Conservation (phyloP, 37 sponge, comb jelly and placozoan genomes). For the Geodia barretti region DNA sequence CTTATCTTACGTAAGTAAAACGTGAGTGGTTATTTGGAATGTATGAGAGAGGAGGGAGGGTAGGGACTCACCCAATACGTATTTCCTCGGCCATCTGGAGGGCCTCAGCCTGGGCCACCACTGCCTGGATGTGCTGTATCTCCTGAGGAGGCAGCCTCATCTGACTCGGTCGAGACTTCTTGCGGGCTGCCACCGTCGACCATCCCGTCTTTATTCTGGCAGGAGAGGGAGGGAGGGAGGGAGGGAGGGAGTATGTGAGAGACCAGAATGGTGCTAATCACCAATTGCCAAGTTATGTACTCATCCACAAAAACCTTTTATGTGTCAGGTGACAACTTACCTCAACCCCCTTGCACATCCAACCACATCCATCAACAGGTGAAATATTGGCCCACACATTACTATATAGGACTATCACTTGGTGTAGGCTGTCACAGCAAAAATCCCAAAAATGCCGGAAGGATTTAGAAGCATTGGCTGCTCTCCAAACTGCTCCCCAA, state of each 20-base stretch:
- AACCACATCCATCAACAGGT: too few relatives aligned
- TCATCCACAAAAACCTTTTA: neutral
- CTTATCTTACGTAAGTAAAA: too few relatives aligned
- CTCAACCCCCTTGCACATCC: too few relatives aligned
- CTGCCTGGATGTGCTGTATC: slow-evolving; percentile 33
- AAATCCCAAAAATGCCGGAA: too few relatives aligned
- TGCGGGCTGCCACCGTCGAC: slow-evolving; percentile 41
- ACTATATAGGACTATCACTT: too few relatives aligned
- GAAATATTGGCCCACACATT: too few relatives aligned
- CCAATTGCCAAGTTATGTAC: neutral
- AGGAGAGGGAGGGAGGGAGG: neutral
- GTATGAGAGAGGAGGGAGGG: neutral
- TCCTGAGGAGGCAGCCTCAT: slow-evolving; percentile 22
- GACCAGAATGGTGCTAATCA: too few relatives aligned
- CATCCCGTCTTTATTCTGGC: slow-evolving; percentile 61
- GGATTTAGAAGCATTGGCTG: too few relatives aligned
- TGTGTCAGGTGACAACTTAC: too few relatives aligned
- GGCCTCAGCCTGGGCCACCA: slow-evolving; percentile 36
- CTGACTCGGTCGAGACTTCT: neutral
- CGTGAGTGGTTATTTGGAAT: neutral
- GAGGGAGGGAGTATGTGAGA: too few relatives aligned
- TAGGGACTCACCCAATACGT: slow-evolving; percentile 59
- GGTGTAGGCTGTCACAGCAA: too few relatives aligned
- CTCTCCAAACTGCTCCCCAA: too few relatives aligned
- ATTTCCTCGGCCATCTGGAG: slow-evolving; percentile 41